Conservation (phyloP, 2,113 vertebrate genomes). For the Zapornia atra region DNA sequence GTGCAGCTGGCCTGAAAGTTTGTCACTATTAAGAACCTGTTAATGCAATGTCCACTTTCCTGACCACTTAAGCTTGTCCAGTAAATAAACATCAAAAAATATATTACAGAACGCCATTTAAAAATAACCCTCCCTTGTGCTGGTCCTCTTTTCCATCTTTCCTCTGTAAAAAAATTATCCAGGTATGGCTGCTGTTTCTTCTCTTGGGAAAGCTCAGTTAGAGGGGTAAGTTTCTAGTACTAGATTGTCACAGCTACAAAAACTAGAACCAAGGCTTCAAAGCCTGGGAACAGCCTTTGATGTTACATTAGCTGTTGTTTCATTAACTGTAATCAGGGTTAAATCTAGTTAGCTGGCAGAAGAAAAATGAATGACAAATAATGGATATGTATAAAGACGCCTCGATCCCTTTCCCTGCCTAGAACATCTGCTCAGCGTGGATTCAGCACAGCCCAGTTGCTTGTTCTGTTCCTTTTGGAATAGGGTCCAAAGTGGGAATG, state of each 20-base stretch:
- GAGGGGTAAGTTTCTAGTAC: neutral
- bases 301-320: neutral
- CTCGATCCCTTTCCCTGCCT: neutral
- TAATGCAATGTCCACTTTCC: neutral
- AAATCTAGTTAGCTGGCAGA: neutral
- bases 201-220: neutral
- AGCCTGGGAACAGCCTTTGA: constrained; percentile 19
- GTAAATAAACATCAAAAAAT: neutral
- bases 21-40: neutral
- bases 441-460: neutral
- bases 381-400: neutral
- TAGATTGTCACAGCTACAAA: neutral
- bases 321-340: neutral
- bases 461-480: neutral
- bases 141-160: neutral
- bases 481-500: neutral
- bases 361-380: neutral
- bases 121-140: neutral
- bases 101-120: neutral
- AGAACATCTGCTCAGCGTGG: neutral
- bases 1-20: neutral
- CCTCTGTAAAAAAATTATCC: neutral
- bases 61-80: neutral
- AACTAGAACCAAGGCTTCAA: neutral
- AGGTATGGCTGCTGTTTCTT: neutral